Conservation (phyloP, 2,888 invertebrate species). For the Drosophila anomalata region DNA sequence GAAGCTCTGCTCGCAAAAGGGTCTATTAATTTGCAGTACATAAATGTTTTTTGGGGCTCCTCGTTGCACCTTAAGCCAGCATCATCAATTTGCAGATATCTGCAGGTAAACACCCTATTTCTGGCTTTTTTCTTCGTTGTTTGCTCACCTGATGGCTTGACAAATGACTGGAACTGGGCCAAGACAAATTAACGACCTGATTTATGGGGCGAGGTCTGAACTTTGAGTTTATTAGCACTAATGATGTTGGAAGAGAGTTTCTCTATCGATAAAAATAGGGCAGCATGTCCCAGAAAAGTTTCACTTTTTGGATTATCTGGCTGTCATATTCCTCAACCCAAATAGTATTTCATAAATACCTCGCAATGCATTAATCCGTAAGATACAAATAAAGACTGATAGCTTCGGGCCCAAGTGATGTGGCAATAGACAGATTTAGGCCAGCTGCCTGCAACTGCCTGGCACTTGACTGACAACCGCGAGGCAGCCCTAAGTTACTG, state of each 20-base stretch:
- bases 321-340: not conserved
- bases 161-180: slow-evolving; percentile 33
- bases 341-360: not conserved
- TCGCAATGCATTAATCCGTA: slow-evolving; percentile 15
- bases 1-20: slow-evolving; percentile 29
- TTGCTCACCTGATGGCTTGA: slow-evolving; percentile 25
- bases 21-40: slow-evolving; percentile 64
- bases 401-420: not conserved
- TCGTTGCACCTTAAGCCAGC: slow-evolving; percentile 22
- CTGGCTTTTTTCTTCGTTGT: not conserved
- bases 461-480: slow-evolving; percentile 16
- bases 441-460: slow-evolving; percentile 21
- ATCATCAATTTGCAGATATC: slow-evolving; percentile 67
- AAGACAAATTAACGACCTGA: slow-evolving; percentile 59
- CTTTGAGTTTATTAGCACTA: not conserved
- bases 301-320: not conserved
- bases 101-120: slow-evolving; percentile 36
- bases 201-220: slow-evolving; percentile 10
- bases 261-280: not conserved
- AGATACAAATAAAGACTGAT: slow-evolving; percentile 14
- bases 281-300: not conserved
- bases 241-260: too few species aligned
- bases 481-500: slow-evolving; percentile 14
- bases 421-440: slow-evolving; percentile 22
- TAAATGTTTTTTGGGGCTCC: slow-evolving; percentile 41